phyloP scores from a whole-genome alignment of 2,113 vertebrate genomes.

The Centropus bengalensis region DNA sequence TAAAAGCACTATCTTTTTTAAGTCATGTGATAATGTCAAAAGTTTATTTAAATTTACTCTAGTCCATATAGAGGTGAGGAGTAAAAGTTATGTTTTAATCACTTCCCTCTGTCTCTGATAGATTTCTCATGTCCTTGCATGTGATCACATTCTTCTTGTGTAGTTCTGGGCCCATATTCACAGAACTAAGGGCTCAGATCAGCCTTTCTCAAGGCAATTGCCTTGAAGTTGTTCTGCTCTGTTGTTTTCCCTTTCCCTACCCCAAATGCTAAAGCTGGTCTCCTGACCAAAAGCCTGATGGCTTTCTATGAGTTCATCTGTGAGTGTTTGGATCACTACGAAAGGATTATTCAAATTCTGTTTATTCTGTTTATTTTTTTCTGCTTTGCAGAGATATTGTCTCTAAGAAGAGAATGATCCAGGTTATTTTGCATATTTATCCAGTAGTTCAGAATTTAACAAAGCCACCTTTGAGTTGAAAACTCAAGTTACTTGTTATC shows the following conservation, averaged over 20 bases:
- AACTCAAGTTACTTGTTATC: neutral
- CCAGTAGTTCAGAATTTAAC: neutral
- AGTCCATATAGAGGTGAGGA: neutral
- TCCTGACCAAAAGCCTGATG: neutral
- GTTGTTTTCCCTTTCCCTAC: neutral
- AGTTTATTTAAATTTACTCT: neutral
- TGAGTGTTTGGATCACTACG: neutral
- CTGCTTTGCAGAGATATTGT: neutral
- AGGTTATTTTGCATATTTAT: neutral
- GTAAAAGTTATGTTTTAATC: neutral
- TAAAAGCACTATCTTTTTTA: neutral
- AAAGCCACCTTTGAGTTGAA: neutral
- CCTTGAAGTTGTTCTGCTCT: neutral
- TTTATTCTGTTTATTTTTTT: neutral
- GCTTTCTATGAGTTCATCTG: neutral
- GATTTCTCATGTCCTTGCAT: neutral
- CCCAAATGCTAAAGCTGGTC: neutral
- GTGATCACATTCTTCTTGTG: accelerated
- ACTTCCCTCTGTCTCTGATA: too few species aligned
- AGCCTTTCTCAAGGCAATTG: neutral
- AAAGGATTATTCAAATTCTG: neutral
- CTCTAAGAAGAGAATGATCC: neutral
- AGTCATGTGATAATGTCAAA: neutral
- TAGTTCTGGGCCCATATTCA: accelerated
- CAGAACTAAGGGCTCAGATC: neutral